Evolutionary conservation across 2,888 invertebrate genomes (phyloP).

Genomic region (Platycheirus albimanus): DNA sequence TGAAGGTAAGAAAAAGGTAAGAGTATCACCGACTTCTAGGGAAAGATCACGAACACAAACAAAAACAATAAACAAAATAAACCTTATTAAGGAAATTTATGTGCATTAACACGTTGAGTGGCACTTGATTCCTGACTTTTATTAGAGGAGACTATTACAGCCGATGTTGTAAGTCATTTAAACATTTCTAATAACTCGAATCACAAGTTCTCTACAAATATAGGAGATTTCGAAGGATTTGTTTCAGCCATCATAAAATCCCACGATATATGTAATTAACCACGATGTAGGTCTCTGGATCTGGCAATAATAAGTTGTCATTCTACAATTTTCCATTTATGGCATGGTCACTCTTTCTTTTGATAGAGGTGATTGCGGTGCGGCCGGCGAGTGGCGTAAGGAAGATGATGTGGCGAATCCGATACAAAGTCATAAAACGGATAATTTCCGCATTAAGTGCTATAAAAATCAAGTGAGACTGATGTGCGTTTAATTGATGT

Average conservation of each 20-base stretch:
- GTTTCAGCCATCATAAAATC: constrained; percentile 17
- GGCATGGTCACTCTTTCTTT: constrained; percentile 4
- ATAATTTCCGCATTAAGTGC: constrained; percentile 67
- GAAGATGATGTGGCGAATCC: constrained; percentile 33
- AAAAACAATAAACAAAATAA: constrained; percentile 35
- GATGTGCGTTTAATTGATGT: constrained; percentile 74
- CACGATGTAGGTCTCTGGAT: constrained; percentile 14
- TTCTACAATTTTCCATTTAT: not conserved
- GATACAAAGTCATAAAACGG: constrained; percentile 57
- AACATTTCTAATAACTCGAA: not conserved
- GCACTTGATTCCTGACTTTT: constrained; percentile 50
- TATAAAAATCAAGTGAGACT: constrained; percentile 57
- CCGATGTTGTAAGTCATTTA: not conserved
- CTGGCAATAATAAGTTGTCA: constrained; percentile 43
- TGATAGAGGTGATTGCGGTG: not conserved
- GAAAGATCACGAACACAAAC: constrained; percentile 50
- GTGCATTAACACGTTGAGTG: constrained; percentile 47
- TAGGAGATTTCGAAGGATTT: not conserved
- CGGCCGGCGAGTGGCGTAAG: not conserved
- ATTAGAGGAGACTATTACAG: not conserved
- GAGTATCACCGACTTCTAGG: constrained; percentile 39
- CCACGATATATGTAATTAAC: constrained; percentile 8
- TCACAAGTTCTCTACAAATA: not conserved
- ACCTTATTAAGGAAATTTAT: constrained; percentile 67
- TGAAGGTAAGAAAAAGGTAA: not conserved